Evolutionary conservation across 2,888 invertebrate genomes (phyloP).

Genomic region (Beris chalybata): DNA sequence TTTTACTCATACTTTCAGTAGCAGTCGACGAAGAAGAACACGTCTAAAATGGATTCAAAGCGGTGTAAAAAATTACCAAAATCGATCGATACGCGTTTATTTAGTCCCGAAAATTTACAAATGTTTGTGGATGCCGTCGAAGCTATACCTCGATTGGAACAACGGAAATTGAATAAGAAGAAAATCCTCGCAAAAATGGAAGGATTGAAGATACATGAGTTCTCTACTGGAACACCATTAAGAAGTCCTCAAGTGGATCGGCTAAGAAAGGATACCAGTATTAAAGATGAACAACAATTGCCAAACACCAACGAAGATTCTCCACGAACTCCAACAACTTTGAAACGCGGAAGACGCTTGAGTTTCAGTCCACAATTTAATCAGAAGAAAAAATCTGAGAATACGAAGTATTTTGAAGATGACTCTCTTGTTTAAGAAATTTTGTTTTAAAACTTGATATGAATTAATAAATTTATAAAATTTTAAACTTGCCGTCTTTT

Average conservation of each 20-base stretch:
- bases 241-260: neutral
- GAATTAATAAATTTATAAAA: too few species aligned
- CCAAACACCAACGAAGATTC: neutral
- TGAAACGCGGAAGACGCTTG: constrained; percentile 8
- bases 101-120: constrained; percentile 18
- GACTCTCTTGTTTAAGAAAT: too few species aligned
- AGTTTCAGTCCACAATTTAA: constrained; percentile 17
- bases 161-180: constrained; percentile 2
- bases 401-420: too few species aligned
- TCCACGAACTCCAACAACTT: neutral
- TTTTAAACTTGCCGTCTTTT: too few species aligned
- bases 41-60: too few species aligned
- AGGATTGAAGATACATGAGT: constrained; percentile 9
- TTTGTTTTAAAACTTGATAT: too few species aligned
- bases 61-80: neutral
- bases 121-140: constrained; percentile 23
- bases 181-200: neutral
- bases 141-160: constrained; percentile 1
- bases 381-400: neutral
- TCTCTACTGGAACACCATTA: neutral
- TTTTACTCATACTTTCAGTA: too few species aligned
- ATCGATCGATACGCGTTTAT: constrained; percentile 13
- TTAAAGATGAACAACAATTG: too few species aligned
- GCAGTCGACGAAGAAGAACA: too few species aligned
- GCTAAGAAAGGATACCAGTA: neutral